A percentile compares a stretch with the other conserved stretches of the same genome.
Conservation (phyloP, 2,888 invertebrate species). For the Zeuzera pyrina region DNA sequence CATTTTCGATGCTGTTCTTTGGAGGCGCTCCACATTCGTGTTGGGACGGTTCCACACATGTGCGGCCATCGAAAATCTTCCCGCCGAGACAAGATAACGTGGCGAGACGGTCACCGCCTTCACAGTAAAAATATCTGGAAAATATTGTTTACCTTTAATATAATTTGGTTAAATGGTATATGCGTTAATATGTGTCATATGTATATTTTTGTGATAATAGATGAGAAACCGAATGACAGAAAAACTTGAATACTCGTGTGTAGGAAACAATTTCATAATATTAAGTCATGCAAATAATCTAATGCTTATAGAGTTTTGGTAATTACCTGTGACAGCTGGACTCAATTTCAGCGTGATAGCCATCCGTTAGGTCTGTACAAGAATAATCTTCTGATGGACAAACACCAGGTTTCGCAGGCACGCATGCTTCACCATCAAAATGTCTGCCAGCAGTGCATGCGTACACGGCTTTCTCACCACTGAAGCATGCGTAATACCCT, state of each 20-base stretch:
- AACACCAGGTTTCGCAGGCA: conserved; percentile 34
- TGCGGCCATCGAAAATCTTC: conserved; percentile 73
- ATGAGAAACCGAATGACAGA: too few species aligned
- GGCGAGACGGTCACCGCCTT: conserved; percentile 66
- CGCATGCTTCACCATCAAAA: conserved; percentile 73
- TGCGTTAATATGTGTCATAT: too few species aligned
- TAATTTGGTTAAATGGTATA: too few species aligned
- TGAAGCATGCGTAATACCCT: conserved; percentile 72
- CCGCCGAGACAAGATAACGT: conserved; percentile 70
- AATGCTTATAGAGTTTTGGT: background rate
- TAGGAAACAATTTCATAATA: too few species aligned
- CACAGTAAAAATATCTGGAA: conserved; percentile 73
- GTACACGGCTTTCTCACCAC: conserved; percentile 71
- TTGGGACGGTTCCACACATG: conserved; percentile 57
- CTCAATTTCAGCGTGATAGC: conserved; percentile 70
- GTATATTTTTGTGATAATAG: too few species aligned
- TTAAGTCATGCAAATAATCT: too few species aligned
- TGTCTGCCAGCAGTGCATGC: conserved; percentile 64
- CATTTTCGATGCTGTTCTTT: conserved; percentile 27
- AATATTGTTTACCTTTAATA: too few species aligned
- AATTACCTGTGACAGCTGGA: conserved; percentile 65
- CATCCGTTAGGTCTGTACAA: conserved; percentile 64
- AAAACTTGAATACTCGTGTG: too few species aligned
- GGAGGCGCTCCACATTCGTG: conserved; percentile 53
- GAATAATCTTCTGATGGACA: conserved; percentile 55